Evolutionary conservation across 2,113 vertebrate genomes (phyloP), one percentile per base, ranked within the genome.

Genomic region (Dascyllus trimaculatus): DNA sequence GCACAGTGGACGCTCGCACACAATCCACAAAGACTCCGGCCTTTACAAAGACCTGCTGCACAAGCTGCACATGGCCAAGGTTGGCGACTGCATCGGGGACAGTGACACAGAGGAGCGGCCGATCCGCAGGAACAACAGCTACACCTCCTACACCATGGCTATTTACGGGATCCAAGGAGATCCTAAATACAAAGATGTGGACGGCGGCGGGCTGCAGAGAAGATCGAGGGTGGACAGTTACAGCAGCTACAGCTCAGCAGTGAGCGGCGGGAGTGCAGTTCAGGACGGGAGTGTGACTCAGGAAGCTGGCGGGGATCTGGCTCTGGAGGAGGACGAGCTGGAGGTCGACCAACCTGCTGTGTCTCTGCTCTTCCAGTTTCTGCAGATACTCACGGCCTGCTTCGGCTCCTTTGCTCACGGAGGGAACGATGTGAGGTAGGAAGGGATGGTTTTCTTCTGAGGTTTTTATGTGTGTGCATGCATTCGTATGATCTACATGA

Each of bases 381-480:
- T 99, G 68, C 97, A 99, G 94, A 98, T 99, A 63, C 96, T 99
- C 46, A 99, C 97, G 0, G 98, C 98, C 1, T 99, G 98, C 85
- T 99, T 99, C 17, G 98, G 98, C 35, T 99, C 98, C 2, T 99
- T 99, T 0, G 97, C 98, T 25, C 98, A 99, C 0, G 97, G 97
- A n/a, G 97, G 97, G 63, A 99, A 99, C 2, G 98, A 99, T 0
- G 98, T 99, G 89, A 99, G 97, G 97, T 99, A 68, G 64, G 94
- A 18, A 22, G 56, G 1, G 9, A 10, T 3, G 19, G 4, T 5
- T 61, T 75, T 61, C 22, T 62, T 59, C 17, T 38, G 3, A 17
- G 11, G 14, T 53, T 49, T 57, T 7, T 25, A 3, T 43, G 0
- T 2, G 15, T 3, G 0, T 24, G 10, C 46, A 18, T n/a, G 78